Conservation (phyloP, 2,113 vertebrate species). For the Cygnus atratus region DNA sequence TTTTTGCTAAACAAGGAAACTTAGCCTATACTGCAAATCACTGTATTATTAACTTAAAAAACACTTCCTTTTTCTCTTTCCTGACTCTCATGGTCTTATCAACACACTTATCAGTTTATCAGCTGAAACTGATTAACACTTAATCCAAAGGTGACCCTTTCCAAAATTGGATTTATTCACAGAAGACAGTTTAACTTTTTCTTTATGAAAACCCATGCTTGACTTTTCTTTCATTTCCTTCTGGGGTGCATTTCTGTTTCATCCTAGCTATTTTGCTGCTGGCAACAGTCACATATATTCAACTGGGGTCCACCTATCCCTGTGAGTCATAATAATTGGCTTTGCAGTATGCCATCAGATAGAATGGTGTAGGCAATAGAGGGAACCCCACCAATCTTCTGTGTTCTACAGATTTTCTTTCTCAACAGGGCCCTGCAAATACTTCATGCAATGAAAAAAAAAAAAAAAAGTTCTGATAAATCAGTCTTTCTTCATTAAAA, state of each 20-base stretch:
- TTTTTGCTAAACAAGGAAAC: neutral
- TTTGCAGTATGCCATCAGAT: neutral
- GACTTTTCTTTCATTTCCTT: neutral
- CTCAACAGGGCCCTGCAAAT: neutral
- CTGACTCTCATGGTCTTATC: neutral
- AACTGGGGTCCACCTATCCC: neutral
- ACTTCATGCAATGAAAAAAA: neutral
- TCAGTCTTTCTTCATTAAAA: neutral
- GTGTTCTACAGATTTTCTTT: neutral
- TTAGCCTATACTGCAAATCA: neutral
- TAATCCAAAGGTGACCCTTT: neutral
- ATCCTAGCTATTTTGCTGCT: neutral
- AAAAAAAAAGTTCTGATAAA: neutral
- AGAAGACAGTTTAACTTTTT: neutral
- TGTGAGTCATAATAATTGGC: neutral
- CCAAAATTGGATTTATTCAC: neutral
- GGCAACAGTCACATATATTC: neutral
- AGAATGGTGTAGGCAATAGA: neutral
- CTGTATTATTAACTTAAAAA: neutral
- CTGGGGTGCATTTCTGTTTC: neutral
- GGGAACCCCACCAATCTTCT: neutral
- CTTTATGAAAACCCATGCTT: neutral
- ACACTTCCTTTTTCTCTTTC: neutral
- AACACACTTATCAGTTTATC: neutral
- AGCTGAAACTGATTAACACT: neutral